Evolutionary conservation across 2,113 vertebrate species (phyloP).

Genomic region (Ameiurus melas): DNA sequence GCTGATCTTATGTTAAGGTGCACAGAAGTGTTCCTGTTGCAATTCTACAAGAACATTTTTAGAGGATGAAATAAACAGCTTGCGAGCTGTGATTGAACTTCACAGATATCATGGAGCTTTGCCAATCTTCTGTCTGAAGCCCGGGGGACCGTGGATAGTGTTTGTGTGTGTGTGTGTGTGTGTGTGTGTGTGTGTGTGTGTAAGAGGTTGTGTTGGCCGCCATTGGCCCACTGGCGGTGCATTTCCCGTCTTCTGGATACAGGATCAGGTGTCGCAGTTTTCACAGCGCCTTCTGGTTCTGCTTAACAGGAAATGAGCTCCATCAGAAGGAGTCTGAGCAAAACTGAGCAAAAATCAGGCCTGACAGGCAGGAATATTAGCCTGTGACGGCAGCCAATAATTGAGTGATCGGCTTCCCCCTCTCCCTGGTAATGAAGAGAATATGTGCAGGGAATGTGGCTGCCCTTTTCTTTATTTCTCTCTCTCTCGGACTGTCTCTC

Average conservation of each 20-base stretch:
- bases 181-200: constrained; percentile 36
- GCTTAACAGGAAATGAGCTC: constrained; percentile 78
- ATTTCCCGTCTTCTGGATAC: constrained; percentile 67
- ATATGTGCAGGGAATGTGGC: constrained; percentile 81
- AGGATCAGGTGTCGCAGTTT: constrained; percentile 81
- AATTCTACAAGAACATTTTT: neutral
- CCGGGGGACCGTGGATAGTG: neutral
- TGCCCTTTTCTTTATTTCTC: constrained; percentile 66
- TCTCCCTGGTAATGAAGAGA: constrained; percentile 77
- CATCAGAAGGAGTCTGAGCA: constrained; percentile 78
- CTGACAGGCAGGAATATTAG: constrained; percentile 85
- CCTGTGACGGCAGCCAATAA: constrained; percentile 78
- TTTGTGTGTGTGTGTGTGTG: neutral
- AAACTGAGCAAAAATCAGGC: constrained; percentile 80
- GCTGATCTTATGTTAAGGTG: neutral
- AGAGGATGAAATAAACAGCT: neutral
- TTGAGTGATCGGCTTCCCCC: constrained; percentile 75
- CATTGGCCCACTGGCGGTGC: constrained; percentile 57
- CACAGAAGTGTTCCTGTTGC: neutral
- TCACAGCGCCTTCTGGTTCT: constrained; percentile 82
- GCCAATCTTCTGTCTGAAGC: neutral
- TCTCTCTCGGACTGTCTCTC: constrained; percentile 31
- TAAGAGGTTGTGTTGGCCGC: constrained; percentile 58
- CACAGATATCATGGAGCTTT: neutral
- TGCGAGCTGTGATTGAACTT: neutral